phyloP scores from a whole-genome alignment of 30 jellyfish, hydroid and myxozoan species.

The Aurelia coerulea region DNA sequence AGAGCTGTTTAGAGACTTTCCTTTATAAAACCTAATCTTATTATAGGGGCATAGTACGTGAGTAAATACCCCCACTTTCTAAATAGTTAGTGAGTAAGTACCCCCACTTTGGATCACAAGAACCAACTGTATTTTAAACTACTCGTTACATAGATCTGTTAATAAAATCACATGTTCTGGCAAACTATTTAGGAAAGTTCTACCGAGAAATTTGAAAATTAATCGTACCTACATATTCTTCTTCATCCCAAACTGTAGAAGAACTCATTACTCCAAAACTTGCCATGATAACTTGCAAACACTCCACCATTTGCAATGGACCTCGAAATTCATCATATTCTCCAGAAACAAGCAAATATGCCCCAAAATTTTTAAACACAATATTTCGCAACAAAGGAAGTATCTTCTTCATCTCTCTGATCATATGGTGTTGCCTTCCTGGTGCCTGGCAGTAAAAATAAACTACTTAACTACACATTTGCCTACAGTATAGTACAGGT shows the following conservation, averaged over 20 bases:
- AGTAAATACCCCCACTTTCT: too few relatives aligned
- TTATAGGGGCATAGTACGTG: too few relatives aligned
- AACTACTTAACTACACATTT: too few relatives aligned
- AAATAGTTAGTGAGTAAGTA: too few relatives aligned
- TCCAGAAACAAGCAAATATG: neutral
- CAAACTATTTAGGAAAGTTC: neutral
- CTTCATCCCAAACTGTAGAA: neutral
- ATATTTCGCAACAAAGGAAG: conserved; percentile 12
- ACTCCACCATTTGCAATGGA: too few relatives aligned
- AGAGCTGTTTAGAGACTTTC: too few relatives aligned
- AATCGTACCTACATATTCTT: neutral
- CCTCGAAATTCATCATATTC: neutral
- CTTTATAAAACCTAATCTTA: too few relatives aligned
- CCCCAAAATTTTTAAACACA: neutral
- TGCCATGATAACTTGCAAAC: neutral
- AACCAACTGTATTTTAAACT: too few relatives aligned
- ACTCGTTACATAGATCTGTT: too few relatives aligned
- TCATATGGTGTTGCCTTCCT: neutral
- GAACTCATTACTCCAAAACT: neutral
- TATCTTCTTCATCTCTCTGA: neutral
- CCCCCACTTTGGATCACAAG: too few relatives aligned
- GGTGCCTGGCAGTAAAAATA: neutral
- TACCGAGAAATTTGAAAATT: neutral
- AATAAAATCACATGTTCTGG: too few relatives aligned
- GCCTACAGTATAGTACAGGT: too few relatives aligned